phyloP scores from a whole-genome alignment of 2,113 vertebrate genomes.

The Lycaon pictus region DNA sequence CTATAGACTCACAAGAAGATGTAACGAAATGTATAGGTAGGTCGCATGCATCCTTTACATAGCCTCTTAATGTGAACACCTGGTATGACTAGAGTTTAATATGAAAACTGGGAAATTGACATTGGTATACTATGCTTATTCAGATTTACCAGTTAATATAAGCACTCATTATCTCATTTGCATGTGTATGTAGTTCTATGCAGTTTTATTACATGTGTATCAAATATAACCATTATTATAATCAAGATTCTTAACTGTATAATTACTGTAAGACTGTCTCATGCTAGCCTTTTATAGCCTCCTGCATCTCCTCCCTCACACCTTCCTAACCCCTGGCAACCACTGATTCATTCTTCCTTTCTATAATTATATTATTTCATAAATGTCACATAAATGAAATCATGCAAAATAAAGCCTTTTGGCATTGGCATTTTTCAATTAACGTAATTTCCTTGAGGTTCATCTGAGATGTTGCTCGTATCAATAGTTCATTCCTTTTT shows the following conservation, averaged over 20 bases:
- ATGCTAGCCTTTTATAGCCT: not conserved
- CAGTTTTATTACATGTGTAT: not conserved
- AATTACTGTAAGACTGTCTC: not conserved
- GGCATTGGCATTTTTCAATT: not conserved
- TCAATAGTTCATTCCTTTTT: not conserved
- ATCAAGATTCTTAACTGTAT: not conserved
- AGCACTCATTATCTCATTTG: not conserved
- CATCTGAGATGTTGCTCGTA: not conserved
- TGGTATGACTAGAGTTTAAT: not conserved
- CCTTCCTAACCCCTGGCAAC: not conserved
- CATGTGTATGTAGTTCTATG: not conserved
- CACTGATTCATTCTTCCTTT: not conserved
- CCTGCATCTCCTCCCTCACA: not conserved
- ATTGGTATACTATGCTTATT: not conserved
- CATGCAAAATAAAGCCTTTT: not conserved
- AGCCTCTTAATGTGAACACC: not conserved
- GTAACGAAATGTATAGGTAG: not conserved
- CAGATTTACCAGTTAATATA: not conserved
- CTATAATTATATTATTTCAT: constrained; percentile 4
- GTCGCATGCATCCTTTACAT: not conserved
- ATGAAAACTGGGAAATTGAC: not conserved
- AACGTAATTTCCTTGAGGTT: not conserved
- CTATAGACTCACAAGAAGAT: not conserved
- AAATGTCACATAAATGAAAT: not conserved
- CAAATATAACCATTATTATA: not conserved